phyloP scores from a whole-genome alignment of 2,797 vertebrate species.

The Diplodus sargus region DNA sequence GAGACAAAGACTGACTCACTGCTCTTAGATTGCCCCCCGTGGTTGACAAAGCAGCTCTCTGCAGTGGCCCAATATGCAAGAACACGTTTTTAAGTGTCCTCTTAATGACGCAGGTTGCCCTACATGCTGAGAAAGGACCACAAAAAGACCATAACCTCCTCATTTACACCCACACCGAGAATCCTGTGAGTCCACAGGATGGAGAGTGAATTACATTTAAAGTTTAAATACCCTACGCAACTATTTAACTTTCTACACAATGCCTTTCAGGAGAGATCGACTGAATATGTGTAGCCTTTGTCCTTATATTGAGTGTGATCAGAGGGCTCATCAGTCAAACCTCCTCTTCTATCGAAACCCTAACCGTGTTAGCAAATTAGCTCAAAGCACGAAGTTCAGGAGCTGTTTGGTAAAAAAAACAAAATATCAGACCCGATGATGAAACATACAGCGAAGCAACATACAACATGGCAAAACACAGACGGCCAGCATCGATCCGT shows the following conservation, averaged over 20 bases:
- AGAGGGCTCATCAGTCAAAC: not conserved
- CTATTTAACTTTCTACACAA: not conserved
- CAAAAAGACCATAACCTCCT: too few species aligned
- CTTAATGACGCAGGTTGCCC: not conserved
- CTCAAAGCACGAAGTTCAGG: not conserved
- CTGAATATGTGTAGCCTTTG: not conserved
- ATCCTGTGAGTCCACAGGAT: too few species aligned
- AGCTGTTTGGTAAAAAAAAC: not conserved
- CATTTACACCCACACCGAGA: too few species aligned
- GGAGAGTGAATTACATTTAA: too few species aligned
- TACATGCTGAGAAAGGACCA: not conserved
- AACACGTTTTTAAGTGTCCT: not conserved
- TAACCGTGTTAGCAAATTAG: not conserved
- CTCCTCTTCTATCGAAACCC: not conserved
- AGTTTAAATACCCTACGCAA: too few species aligned
- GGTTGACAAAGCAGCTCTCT: not conserved
- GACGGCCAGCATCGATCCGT: too few species aligned
- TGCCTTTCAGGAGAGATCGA: not conserved
- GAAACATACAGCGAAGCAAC: too few species aligned
- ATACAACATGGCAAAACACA: too few species aligned
- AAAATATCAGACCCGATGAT: not conserved
- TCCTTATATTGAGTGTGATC: not conserved
- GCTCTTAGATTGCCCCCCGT: too few species aligned
- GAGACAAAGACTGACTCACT: not conserved
- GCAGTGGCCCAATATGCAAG: too few species aligned